phyloP scores from a whole-genome alignment of 2,113 vertebrate genomes.

The Epinephelus moara region DNA sequence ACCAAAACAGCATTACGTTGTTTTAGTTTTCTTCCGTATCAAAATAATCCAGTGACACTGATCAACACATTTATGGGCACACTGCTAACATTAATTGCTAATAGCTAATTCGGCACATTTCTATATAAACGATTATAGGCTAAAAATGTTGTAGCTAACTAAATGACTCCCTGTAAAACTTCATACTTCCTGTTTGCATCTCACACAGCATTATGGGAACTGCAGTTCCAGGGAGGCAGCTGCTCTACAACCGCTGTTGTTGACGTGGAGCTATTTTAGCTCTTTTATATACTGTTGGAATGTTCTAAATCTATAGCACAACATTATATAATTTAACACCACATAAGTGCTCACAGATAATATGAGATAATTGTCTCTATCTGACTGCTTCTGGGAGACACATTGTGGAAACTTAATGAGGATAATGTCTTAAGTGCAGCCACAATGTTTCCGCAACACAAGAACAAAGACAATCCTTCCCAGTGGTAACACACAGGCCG shows the following conservation, averaged over 20 bases:
- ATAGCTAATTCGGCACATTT: too few relatives aligned
- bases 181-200: background rate
- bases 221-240: background rate
- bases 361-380: conserved; percentile 38
- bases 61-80: too few relatives aligned
- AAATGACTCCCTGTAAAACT: too few relatives aligned
- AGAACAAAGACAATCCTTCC: conserved; percentile 59
- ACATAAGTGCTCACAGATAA: background rate
- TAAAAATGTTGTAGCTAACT: too few relatives aligned
- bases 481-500: conserved; percentile 52
- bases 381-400: conserved; percentile 38
- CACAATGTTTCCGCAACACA: conserved; percentile 44
- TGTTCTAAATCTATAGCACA: background rate
- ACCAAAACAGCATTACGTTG: too few relatives aligned
- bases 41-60: too few relatives aligned
- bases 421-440: conserved; percentile 63
- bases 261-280: background rate
- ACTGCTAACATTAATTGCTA: too few relatives aligned
- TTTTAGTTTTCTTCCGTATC: too few relatives aligned
- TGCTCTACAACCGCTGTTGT: background rate
- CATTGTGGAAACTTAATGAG: conserved; percentile 54
- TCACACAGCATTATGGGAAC: background rate
- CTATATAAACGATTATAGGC: background rate
- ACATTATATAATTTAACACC: background rate
- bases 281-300: background rate